A percentile compares a stretch with the other conserved stretches of the same genome.
Conservation (phyloP, 1,140 invertebrate genomes). For the Tetranychus cinnabarinus region DNA sequence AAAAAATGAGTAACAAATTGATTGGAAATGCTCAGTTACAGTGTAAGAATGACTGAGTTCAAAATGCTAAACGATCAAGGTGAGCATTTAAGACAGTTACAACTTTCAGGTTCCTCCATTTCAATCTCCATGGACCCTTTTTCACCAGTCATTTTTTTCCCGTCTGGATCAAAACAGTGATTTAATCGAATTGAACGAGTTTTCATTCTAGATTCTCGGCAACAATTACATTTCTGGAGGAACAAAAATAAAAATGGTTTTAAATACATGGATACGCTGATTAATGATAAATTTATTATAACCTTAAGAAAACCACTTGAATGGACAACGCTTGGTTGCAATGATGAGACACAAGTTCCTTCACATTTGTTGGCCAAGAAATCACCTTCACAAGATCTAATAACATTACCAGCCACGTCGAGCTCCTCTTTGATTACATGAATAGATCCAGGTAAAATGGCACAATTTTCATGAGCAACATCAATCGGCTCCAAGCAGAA, state of each 20-base stretch:
- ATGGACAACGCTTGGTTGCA: conserved; percentile 62
- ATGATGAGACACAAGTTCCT: conserved; percentile 63
- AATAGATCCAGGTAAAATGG: conserved; percentile 38
- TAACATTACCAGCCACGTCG: conserved; percentile 47
- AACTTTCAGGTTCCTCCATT: conserved; percentile 56
- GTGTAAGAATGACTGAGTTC: too few relatives aligned
- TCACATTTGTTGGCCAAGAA: conserved; percentile 47
- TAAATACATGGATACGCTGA: background rate
- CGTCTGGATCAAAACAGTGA: conserved; percentile 67
- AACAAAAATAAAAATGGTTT: background rate
- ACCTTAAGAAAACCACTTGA: conserved; percentile 72
- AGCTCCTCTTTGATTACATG: conserved; percentile 67
- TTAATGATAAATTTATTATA: conserved; percentile 3
- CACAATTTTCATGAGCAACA: background rate
- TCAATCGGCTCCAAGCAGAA: too few relatives aligned
- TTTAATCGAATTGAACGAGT: conserved; percentile 46
- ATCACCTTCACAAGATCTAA: conserved; percentile 61
- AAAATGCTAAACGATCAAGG: too few relatives aligned
- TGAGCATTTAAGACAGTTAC: conserved; percentile 34
- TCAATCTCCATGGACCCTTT: conserved; percentile 46
- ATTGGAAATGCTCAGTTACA: too few relatives aligned
- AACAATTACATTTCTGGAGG: conserved; percentile 65
- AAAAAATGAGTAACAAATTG: too few relatives aligned
- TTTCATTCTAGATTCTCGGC: conserved; percentile 54
- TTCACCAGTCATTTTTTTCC: conserved; percentile 37